Evolutionary conservation across 1,140 invertebrate species (phyloP).

Genomic region (Zeugodacus cucurbitae): DNA sequence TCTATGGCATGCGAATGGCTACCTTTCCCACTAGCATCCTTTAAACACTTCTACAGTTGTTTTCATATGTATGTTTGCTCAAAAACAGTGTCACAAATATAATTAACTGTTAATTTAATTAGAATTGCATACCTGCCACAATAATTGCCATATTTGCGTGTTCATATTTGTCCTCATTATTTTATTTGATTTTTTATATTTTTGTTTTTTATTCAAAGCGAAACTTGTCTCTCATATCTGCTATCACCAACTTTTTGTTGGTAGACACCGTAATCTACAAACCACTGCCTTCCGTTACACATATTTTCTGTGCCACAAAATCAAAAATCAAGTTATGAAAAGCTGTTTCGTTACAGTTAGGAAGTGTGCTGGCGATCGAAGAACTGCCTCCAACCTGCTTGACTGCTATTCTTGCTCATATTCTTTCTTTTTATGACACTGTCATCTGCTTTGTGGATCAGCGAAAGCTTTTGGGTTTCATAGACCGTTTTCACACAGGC

Average conservation of each 20-base stretch:
- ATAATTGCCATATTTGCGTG: neutral
- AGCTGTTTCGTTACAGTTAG: neutral
- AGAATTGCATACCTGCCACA: constrained; percentile 32
- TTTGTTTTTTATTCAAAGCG: neutral
- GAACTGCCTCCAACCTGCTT: neutral
- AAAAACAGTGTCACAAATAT: neutral
- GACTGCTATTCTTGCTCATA: neutral
- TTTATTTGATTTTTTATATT: neutral
- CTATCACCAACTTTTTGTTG: neutral
- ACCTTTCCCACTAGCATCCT: neutral
- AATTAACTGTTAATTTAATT: constrained; percentile 37
- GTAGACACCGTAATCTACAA: neutral
- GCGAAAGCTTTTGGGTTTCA: neutral
- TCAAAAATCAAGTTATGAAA: constrained; percentile 1
- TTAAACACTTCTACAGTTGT: neutral
- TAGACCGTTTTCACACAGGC: too few relatives aligned
- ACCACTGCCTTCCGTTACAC: neutral
- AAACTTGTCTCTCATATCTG: neutral
- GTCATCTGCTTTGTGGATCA: neutral
- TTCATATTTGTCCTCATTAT: neutral
- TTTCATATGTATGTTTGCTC: neutral
- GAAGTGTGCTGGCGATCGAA: neutral
- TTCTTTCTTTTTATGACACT: neutral
- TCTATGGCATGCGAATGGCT: neutral
- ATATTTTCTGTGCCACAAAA: constrained; percentile 20